These are phyloP conservation scores for Mimas tiliae DNA, from an alignment of 2,888 invertebrate genomes.

Conservation along the genomic window DNA sequence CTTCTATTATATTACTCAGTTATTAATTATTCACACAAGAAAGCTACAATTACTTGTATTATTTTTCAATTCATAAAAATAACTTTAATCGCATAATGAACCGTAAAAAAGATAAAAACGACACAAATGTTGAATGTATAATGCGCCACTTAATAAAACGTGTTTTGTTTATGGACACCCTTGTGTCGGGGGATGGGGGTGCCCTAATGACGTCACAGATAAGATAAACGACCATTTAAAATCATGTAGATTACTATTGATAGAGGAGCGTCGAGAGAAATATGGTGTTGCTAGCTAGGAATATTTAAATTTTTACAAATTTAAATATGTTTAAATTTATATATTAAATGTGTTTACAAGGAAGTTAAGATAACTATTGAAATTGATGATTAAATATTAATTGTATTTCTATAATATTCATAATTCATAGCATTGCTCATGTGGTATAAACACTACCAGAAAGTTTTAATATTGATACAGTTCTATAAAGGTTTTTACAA, in stretches of 20 bases:
- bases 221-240: constrained; percentile 73
- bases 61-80: constrained; percentile 4
- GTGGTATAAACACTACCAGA: too few relatives aligned
- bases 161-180: constrained; percentile 41
- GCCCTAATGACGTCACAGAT: constrained; percentile 68
- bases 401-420: not conserved
- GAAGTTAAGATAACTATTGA: not conserved
- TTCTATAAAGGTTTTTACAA: too few relatives aligned
- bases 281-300: constrained; percentile 26
- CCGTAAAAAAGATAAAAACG: constrained; percentile 25
- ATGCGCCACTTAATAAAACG: constrained; percentile 46
- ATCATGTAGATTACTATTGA: constrained; percentile 65
- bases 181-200: constrained; percentile 33
- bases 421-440: too few relatives aligned
- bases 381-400: too few relatives aligned
- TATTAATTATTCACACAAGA: not conserved
- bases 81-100: constrained; percentile 22
- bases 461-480: too few relatives aligned
- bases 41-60: not conserved
- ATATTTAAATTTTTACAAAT: not conserved
- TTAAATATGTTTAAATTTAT: not conserved
- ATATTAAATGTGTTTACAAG: not conserved
- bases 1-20: not conserved
- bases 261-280: constrained; percentile 42
- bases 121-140: constrained; percentile 27